Conservation (phyloP, 2,888 invertebrate species). For the Mythimna loreyi region DNA sequence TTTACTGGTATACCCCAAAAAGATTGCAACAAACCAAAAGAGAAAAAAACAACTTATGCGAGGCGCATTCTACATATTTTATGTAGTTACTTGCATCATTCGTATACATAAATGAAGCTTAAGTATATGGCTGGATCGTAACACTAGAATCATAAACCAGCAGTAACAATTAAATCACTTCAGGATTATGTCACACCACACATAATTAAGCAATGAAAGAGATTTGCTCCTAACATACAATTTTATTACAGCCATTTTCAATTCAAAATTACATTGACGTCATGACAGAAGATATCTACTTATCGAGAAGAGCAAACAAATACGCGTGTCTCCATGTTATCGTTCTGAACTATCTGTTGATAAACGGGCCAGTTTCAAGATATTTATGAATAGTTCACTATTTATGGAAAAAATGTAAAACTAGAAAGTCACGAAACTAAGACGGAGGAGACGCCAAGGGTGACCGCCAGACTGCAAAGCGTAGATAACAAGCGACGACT, state of each 20-base stretch:
- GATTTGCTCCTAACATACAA: constrained; percentile 64
- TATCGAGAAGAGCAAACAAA: constrained; percentile 77
- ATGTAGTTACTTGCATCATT: constrained; percentile 12
- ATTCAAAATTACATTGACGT: constrained; percentile 79
- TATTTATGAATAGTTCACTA: constrained; percentile 21
- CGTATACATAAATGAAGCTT: constrained; percentile 20
- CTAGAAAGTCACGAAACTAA: constrained; percentile 62
- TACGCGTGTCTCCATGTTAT: constrained; percentile 76
- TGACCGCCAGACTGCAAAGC: constrained; percentile 87
- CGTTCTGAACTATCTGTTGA: constrained; percentile 72
- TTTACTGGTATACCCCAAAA: constrained; percentile 11
- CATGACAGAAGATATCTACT: constrained; percentile 73
- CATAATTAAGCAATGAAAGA: constrained; percentile 35
- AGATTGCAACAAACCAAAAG: constrained; percentile 3
- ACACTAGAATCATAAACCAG: constrained; percentile 10
- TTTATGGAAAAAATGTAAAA: constrained; percentile 30
- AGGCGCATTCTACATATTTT: constrained; percentile 17
- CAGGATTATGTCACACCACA: constrained; percentile 21
- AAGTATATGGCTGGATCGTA: background rate
- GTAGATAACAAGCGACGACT: constrained; percentile 85
- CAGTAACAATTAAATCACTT: constrained; percentile 23
- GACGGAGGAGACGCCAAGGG: constrained; percentile 73
- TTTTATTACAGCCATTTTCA: constrained; percentile 69
- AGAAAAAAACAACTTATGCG: background rate
- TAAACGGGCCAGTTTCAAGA: constrained; percentile 65